phyloP scores from a whole-genome alignment of 1,140 invertebrate genomes.

The Odontomachus brunneus region DNA sequence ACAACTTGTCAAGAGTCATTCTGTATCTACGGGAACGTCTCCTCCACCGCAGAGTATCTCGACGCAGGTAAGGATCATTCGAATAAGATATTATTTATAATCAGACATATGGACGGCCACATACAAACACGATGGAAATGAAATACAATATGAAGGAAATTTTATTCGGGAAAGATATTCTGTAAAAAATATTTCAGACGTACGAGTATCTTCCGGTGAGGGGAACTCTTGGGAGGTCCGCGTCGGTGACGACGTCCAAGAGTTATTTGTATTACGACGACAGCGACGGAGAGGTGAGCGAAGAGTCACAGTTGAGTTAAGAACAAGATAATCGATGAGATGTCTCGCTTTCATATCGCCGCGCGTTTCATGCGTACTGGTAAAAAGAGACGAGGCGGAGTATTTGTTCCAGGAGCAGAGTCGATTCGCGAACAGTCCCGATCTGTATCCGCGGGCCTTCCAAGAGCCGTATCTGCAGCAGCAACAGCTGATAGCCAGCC shows the following conservation, averaged over 20 bases:
- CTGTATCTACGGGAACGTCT: slow-evolving; percentile 89
- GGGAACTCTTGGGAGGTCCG: slow-evolving; percentile 69
- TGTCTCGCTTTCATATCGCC: neutral
- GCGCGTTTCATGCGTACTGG: slow-evolving; percentile 24
- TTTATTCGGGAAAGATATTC: no score
- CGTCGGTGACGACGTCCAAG: slow-evolving; percentile 77
- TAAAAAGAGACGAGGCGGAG: slow-evolving; percentile 69
- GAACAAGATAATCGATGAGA: neutral
- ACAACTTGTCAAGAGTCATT: slow-evolving; percentile 55
- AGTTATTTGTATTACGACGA: slow-evolving; percentile 79
- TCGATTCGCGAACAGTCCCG: slow-evolving; percentile 80
- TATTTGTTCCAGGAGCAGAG: slow-evolving; percentile 80
- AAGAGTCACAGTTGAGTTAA: neutral
- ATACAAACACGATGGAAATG: no score
- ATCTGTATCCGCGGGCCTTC: slow-evolving; percentile 76
- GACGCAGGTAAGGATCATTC: slow-evolving; percentile 89
- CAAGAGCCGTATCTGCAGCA: slow-evolving; percentile 75
- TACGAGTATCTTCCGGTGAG: slow-evolving; percentile 77
- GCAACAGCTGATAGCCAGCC: slow-evolving; percentile 66
- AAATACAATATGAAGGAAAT: no score
- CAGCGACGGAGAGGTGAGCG: slow-evolving; percentile 82
- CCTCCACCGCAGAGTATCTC: slow-evolving; percentile 94
- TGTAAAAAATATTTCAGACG: slow-evolving; percentile 75
- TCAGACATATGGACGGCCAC: neutral
- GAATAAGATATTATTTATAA: neutral